Percentiles rank a stretch among this genome's conserved stretches.
These are phyloP conservation scores for Synanthedon tipuliformis DNA, from an alignment of 2,888 invertebrate genomes.

Conservation along the genomic window DNA sequence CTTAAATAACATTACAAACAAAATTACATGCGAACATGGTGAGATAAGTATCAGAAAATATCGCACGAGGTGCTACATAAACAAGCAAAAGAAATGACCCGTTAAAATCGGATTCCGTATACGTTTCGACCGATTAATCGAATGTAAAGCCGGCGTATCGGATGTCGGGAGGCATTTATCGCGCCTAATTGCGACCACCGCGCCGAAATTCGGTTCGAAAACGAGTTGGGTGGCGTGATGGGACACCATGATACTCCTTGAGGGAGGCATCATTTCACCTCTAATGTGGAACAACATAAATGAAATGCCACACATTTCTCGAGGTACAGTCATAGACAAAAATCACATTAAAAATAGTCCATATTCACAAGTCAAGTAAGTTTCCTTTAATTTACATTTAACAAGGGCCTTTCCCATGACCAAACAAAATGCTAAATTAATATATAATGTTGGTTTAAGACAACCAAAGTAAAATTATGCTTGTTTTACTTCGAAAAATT, in stretches of 20 bases:
- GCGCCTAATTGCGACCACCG: slow-evolving; percentile 62
- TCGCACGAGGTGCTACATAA: slow-evolving; percentile 44
- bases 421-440: too few species aligned
- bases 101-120: slow-evolving; percentile 51
- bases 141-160: slow-evolving; percentile 48
- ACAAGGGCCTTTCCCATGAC: too few species aligned
- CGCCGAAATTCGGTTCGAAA: slow-evolving; percentile 37
- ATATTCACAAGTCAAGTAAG: too few species aligned
- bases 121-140: slow-evolving; percentile 53
- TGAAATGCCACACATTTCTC: not conserved
- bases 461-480: too few species aligned
- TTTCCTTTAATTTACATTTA: too few species aligned
- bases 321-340: too few species aligned
- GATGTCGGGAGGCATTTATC: slow-evolving; percentile 56
- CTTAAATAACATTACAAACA: slow-evolving; percentile 6
- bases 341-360: too few species aligned
- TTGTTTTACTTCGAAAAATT: too few species aligned
- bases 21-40: slow-evolving; percentile 1
- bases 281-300: not conserved
- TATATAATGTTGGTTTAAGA: too few species aligned
- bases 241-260: slow-evolving; percentile 24
- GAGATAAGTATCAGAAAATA: slow-evolving; percentile 34
- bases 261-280: slow-evolving; percentile 12
- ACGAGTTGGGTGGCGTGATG: slow-evolving; percentile 55
- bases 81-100: slow-evolving; percentile 47